Evolutionary conservation across 2,888 invertebrate species (phyloP).

Genomic region (Eremobia ochroleuca): DNA sequence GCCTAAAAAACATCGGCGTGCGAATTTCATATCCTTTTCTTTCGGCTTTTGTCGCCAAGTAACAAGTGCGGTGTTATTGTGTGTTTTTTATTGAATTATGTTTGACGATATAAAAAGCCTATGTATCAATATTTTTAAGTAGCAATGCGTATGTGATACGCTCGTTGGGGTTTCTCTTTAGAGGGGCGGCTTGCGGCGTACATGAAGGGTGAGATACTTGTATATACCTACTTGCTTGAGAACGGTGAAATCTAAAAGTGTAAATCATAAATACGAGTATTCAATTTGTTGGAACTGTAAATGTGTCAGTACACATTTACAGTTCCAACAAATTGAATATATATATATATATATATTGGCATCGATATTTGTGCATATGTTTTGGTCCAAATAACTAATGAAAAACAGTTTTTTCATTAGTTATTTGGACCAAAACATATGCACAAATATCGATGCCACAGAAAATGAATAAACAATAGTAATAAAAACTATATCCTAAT

Average conservation of each 20-base stretch:
- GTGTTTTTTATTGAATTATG: slow-evolving; percentile 73
- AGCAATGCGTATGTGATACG: slow-evolving; percentile 74
- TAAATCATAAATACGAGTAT: not conserved
- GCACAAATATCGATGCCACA: not conserved
- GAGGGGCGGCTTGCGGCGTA: slow-evolving; percentile 78
- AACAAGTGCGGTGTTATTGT: slow-evolving; percentile 72
- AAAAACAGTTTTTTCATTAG: too few relatives aligned
- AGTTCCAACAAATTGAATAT: too few relatives aligned
- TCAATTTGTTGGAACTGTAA: not conserved
- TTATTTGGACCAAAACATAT: not conserved
- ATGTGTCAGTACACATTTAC: too few relatives aligned
- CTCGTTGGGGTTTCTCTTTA: slow-evolving; percentile 68
- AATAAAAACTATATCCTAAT: slow-evolving; percentile 5
- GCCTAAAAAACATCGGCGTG: slow-evolving; percentile 64
- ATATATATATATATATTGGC: too few relatives aligned
- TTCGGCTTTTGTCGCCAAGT: slow-evolving; percentile 56
- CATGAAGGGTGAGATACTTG: slow-evolving; percentile 87
- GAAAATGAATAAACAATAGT: slow-evolving; percentile 1
- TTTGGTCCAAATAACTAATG: too few relatives aligned
- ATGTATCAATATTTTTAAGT: slow-evolving; percentile 79
- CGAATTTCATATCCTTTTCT: slow-evolving; percentile 51
- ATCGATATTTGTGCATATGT: too few relatives aligned
- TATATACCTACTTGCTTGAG: slow-evolving; percentile 62
- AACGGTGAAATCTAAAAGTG: slow-evolving; percentile 12
- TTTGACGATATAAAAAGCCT: slow-evolving; percentile 69